Evolutionary conservation across 2,113 vertebrate species (phyloP), one percentile per base, ranked within the genome.

Genomic region (Ameiurus melas): DNA sequence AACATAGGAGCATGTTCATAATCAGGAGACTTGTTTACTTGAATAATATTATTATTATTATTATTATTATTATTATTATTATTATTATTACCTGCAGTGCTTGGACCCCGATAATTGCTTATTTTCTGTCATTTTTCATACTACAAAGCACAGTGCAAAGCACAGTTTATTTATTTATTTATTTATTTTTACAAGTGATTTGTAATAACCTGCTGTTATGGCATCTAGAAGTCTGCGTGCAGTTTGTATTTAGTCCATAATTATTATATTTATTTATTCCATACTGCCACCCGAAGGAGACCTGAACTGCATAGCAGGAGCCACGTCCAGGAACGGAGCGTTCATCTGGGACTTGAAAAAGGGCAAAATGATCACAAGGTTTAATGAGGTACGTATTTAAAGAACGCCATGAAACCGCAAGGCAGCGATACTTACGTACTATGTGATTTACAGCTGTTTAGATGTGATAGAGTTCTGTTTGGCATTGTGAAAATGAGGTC

Each of bases 271-370:
- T 70, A 16, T 47, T 64, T 62, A 30, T 77, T 81, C 27, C 9
- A 60, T 47, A 7, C 22, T 60, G 9, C 47, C 92, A 60, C 93
- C 86, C 90, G 20, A 90, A 99, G 98, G 98, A 91, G 96, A 97
- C 91, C 94, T 99, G 91, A 97, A 99, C 94, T 99, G 98, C 89
- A 98, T 99, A 87, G 98, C 98, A 0, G 98, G 97, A 57, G 97
- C 97, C 9, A 99, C 98, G 22, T 99, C 98, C 83, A 94, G 94
- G 84, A 99, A 99, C 43, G 98, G 98, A 82, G 98, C 94, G 10
- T 99, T 99, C 90, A 99, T 99, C 92, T 99, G 98, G 98, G 98
- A 99, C 89, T 92, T 99, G 70, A 94, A 92, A 88, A 99, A 97
- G 92, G 97, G 97, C 62, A 99, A 98, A 94, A 97, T 99, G 89